phyloP scores from a whole-genome alignment of 2,797 vertebrate species.

The Premnoplex brunnescens region DNA sequence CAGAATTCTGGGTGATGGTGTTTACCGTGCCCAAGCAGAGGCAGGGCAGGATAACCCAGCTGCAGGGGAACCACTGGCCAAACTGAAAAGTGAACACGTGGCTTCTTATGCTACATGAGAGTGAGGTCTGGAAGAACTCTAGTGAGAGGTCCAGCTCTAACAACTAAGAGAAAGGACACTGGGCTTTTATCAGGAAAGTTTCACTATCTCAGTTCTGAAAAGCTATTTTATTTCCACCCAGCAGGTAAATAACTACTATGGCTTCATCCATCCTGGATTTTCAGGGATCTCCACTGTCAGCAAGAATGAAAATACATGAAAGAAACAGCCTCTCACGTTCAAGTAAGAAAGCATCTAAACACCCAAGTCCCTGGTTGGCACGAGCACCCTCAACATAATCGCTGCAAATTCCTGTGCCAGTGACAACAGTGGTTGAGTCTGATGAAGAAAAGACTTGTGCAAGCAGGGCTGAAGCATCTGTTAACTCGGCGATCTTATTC shows the following conservation, averaged over 20 bases:
- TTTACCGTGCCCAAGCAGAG: neutral
- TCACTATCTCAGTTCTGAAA: neutral
- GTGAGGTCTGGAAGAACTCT: neutral
- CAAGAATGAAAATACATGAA: neutral
- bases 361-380: neutral
- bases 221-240: neutral
- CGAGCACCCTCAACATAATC: neutral
- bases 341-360: neutral
- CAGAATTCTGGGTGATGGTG: neutral
- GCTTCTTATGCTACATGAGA: neutral
- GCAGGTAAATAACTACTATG: neutral
- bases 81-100: neutral
- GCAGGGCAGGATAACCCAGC: neutral
- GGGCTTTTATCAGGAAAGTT: neutral
- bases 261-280: neutral
- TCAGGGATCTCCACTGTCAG: neutral
- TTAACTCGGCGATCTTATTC: neutral
- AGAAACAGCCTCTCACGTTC: neutral
- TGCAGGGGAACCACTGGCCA: neutral
- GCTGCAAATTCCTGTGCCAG: neutral
- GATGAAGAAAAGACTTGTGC: neutral
- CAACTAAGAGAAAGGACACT: neutral
- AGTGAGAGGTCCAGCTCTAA: neutral
- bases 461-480: conserved; percentile 22
- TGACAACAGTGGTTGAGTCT: neutral